phyloP scores from a whole-genome alignment of 2,113 vertebrate species.

The Coregonus clupeaformis region DNA sequence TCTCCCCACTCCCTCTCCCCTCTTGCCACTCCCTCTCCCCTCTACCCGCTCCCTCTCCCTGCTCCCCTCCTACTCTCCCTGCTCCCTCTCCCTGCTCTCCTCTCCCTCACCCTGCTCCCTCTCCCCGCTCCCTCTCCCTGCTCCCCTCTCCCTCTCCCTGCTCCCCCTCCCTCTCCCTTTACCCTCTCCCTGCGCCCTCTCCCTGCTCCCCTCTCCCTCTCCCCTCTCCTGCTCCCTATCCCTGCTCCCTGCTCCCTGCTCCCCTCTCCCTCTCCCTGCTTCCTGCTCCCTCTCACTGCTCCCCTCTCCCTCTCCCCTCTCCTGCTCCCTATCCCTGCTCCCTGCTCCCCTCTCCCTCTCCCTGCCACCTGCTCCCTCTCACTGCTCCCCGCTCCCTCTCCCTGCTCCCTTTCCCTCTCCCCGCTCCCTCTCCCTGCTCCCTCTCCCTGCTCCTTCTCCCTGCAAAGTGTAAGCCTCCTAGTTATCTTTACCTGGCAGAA shows the following conservation, averaged over 20 bases:
- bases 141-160: background rate
- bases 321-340: background rate
- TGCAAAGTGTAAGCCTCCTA: background rate
- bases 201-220: no score
- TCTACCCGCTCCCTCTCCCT: background rate
- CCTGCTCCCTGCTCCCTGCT: background rate
- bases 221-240: background rate
- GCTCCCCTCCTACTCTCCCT: background rate
- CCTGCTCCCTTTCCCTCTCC: background rate
- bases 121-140: background rate
- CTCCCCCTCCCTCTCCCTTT: no score
- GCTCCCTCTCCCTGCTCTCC: no score
- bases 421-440: no score
- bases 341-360: background rate
- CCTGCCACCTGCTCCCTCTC: background rate
- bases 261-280: background rate
- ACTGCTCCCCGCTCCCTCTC: background rate
- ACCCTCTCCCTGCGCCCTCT: background rate
- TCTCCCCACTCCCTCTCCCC: no score
- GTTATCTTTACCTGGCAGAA: background rate
- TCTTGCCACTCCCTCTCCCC: background rate
- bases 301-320: no score
- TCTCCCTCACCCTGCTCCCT: background rate
- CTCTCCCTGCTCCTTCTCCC: background rate
- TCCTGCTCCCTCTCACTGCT: background rate